These are phyloP conservation scores for Trachelus tabidus DNA, from an alignment of 2,888 invertebrate species.

Conservation along the genomic window DNA sequence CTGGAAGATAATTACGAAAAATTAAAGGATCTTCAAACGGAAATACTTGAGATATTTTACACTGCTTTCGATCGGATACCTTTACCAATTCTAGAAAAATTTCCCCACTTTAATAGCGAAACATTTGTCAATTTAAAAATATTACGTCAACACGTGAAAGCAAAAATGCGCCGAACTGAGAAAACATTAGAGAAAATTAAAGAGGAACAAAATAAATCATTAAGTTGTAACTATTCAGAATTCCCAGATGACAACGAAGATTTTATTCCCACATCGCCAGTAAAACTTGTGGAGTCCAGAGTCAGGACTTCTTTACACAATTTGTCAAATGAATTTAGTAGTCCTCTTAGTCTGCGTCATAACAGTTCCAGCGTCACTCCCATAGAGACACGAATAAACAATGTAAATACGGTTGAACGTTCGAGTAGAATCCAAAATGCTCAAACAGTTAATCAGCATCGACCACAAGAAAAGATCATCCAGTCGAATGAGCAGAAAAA, in stretches of 20 bases:
- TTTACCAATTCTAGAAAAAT: conserved; percentile 70
- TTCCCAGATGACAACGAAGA: conserved; percentile 17
- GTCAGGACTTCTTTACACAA: conserved; percentile 5
- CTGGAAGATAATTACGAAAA: conserved; percentile 41
- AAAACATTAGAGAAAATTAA: conserved; percentile 39
- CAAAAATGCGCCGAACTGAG: conserved; percentile 67
- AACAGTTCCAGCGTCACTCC: not conserved
- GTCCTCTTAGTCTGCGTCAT: not conserved
- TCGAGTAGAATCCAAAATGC: not conserved
- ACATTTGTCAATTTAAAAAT: conserved; percentile 71
- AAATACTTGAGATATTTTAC: conserved; percentile 74
- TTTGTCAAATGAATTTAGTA: not conserved
- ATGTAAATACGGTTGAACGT: not conserved
- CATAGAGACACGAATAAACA: not conserved
- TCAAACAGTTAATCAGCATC: not conserved
- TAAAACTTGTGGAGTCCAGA: conserved; percentile 7
- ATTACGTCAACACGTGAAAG: conserved; percentile 72
- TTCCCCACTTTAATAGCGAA: conserved; percentile 72
- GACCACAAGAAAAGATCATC: not conserved
- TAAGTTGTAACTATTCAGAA: conserved; percentile 18
- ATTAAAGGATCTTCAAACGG: conserved; percentile 70
- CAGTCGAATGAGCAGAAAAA: not conserved
- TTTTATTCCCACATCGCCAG: conserved; percentile 10
- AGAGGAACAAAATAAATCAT: conserved; percentile 11
- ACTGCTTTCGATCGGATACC: conserved; percentile 75